Evolutionary conservation across 2,888 invertebrate genomes (phyloP).

Genomic region (Drosophila histrio): DNA sequence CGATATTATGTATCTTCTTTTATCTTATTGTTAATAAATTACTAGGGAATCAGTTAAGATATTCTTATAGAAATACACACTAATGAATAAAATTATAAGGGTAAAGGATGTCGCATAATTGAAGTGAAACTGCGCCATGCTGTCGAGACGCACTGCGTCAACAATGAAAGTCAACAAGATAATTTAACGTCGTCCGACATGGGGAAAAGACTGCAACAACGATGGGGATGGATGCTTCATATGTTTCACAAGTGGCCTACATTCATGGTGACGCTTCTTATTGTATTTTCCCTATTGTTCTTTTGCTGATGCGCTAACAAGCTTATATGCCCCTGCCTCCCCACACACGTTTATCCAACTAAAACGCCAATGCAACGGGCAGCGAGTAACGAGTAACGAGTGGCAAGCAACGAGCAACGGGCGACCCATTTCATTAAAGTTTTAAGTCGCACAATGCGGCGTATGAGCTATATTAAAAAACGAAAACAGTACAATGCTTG

Average conservation of each 20-base stretch:
- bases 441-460: conserved; percentile 43
- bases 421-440: conserved; percentile 62
- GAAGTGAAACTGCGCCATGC: conserved; percentile 8
- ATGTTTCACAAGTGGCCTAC: conserved; percentile 31
- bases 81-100: conserved; percentile 9
- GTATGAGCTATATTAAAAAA: conserved; percentile 47
- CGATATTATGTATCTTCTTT: conserved; percentile 20
- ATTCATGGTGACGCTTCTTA: conserved; percentile 20
- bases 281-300: conserved; percentile 36
- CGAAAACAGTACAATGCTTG: conserved; percentile 13
- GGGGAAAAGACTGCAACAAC: conserved; percentile 13
- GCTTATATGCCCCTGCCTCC: conserved; percentile 24
- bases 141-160: conserved; percentile 31
- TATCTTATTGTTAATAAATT: neutral
- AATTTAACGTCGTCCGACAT: conserved; percentile 30
- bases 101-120: conserved; percentile 4
- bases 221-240: conserved; percentile 9
- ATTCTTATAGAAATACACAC: neutral
- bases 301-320: conserved; percentile 48
- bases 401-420: neutral
- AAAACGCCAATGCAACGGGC: conserved; percentile 12
- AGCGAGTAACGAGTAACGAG: neutral
- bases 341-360: conserved; percentile 9
- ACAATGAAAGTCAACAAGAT: conserved; percentile 16
- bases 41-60: conserved; percentile 2